These are phyloP conservation scores for Plestiodon gilberti DNA, from an alignment of 2,113 vertebrate species.

Conservation along the genomic window DNA sequence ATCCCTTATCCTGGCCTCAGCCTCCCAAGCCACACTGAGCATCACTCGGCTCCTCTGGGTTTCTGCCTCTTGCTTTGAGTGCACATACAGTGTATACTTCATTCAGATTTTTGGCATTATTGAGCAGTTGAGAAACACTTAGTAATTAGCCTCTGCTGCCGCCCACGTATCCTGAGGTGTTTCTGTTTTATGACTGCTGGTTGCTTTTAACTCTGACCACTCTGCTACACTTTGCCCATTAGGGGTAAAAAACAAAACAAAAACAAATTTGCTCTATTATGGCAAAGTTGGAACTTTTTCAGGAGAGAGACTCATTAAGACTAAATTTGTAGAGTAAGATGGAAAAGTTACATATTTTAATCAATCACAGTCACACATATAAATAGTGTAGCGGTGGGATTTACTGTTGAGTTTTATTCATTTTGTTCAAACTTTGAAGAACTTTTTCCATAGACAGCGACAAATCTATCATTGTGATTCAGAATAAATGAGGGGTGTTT, in stretches of 20 bases:
- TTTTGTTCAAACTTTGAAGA: not conserved
- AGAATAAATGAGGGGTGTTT: not conserved
- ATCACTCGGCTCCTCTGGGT: not conserved
- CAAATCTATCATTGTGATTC: not conserved
- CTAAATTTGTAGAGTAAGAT: not conserved
- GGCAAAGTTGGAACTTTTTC: not conserved
- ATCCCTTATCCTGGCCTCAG: not conserved
- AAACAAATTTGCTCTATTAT: not conserved
- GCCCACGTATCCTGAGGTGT: not conserved
- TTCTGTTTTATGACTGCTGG: not conserved
- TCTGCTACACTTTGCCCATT: not conserved
- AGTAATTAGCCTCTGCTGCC: no score
- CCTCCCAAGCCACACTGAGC: not conserved
- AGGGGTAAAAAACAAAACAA: no score
- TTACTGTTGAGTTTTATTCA: not conserved
- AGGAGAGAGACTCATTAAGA: not conserved
- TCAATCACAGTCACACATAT: not conserved
- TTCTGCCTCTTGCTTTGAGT: not conserved
- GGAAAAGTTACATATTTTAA: not conserved
- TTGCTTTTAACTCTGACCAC: not conserved
- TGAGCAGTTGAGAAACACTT: not conserved
- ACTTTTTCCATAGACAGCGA: not conserved
- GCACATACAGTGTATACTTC: no score
- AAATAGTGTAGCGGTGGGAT: not conserved
- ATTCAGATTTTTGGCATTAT: not conserved